Evolutionary conservation across 2,797 vertebrate species (phyloP), one percentile per base, ranked within the genome.

Genomic region (Anguilla pacifica): DNA sequence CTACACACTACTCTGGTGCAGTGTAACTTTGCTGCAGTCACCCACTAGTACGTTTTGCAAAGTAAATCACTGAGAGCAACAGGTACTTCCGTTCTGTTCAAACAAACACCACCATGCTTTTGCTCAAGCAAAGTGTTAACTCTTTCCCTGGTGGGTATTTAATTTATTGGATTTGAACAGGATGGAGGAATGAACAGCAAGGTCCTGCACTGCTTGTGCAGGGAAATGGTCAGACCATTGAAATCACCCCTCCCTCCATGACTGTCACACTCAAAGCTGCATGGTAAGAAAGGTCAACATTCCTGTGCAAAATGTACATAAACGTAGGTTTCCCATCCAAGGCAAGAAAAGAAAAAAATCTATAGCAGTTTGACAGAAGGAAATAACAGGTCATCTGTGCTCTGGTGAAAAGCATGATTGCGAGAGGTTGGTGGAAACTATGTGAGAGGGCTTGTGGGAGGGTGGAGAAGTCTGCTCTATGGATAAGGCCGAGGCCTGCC

Each of bases 371-470:
- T 82, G 43, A 82, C 15, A 31, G 57, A 84, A 84, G 7, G 83
- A 55, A 84, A 59, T 84, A 55, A 84, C 9, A n/a, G 46, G n/a
- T 84, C 3, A 59, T 55, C 49, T 84, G 83, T 84, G 83, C 53
- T 17, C 83, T 84, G 28, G n/a, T 17, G n/a, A 10, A 84, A 28
- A 84, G n/a, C n/a, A 13, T 6, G 25, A 6, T 10, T 25, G 46
- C n/a, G 79, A 82, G 7, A 82, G 7, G 79, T 49, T 22, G 79
- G 49, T n/a, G 67, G 25, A 46, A 25, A 64, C 82, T 39, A 46
- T 31, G 51, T 5, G 85, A 49, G 83, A 72, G 57, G 84, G 6
- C n/a, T 82, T 51, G 6, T 82, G 43, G 79, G 25, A 51, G 46
- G 0, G 9, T 49, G 19, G 46, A 51, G 43, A 82, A 6, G 46